Evolutionary conservation across 2,113 vertebrate species (phyloP).

Genomic region (Mirounga angustirostris): DNA sequence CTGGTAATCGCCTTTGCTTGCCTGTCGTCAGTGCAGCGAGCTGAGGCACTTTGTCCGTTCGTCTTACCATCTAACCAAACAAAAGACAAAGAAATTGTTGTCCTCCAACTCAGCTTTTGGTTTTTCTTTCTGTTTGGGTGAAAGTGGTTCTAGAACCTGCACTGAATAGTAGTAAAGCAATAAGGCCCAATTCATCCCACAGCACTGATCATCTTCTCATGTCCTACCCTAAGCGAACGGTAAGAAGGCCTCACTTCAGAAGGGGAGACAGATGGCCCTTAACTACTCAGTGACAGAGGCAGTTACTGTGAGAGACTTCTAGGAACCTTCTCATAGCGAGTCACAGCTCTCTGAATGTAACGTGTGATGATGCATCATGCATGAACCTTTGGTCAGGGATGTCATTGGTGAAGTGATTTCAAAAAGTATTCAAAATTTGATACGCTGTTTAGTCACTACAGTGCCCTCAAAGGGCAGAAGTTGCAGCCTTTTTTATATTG

Average conservation of each 20-base stretch:
- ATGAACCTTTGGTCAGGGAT: slow-evolving; percentile 92
- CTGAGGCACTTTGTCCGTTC: slow-evolving; percentile 93
- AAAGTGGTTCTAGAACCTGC: slow-evolving; percentile 94
- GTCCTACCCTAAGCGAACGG: slow-evolving; percentile 89
- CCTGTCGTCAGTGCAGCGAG: slow-evolving; percentile 94
- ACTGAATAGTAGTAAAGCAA: slow-evolving; percentile 96
- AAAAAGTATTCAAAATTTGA: slow-evolving; percentile 91
- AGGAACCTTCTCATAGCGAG: slow-evolving; percentile 88
- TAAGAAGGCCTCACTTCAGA: slow-evolving; percentile 89
- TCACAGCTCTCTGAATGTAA: slow-evolving; percentile 93
- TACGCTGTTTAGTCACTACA: slow-evolving; percentile 88
- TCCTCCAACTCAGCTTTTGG: slow-evolving; percentile 90
- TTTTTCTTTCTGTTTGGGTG: slow-evolving; percentile 87
- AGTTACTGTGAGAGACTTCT: slow-evolving; percentile 92
- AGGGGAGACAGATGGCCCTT: slow-evolving; percentile 89
- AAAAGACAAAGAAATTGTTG: slow-evolving; percentile 91
- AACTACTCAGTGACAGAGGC: slow-evolving; percentile 91
- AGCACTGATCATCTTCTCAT: slow-evolving; percentile 89
- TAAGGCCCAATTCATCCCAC: slow-evolving; percentile 93
- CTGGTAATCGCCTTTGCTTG: slow-evolving; percentile 97
- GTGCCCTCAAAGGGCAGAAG: slow-evolving; percentile 88
- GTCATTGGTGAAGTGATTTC: slow-evolving; percentile 90
- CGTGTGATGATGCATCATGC: slow-evolving; percentile 93
- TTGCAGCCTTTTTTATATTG: slow-evolving; percentile 89
- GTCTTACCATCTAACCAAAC: slow-evolving; percentile 94